A percentile compares a stretch with the other conserved stretches of the same genome.
These are phyloP conservation scores for Drosophila testacea DNA, from an alignment of 2,888 invertebrate species.

Conservation along the genomic window DNA sequence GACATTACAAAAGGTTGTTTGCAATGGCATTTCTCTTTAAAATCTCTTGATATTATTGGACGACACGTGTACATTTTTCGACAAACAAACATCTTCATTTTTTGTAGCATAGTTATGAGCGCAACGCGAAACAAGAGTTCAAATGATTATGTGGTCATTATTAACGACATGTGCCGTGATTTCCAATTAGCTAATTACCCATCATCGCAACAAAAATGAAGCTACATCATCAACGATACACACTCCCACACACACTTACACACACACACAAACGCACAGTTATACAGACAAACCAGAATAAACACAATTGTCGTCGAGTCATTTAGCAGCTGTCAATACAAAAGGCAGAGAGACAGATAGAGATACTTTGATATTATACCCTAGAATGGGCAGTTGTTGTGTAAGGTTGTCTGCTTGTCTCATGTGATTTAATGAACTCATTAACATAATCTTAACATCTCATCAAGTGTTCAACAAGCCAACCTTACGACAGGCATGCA, in stretches of 20 bases:
- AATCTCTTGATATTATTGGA: too few species aligned
- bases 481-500: constrained; percentile 20
- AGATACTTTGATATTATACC: constrained; percentile 2
- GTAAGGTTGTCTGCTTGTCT: constrained; percentile 39
- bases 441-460: constrained; percentile 78
- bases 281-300: constrained; percentile 11
- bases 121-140: not conserved
- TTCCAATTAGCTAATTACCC: constrained; percentile 42
- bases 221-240: not conserved
- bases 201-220: constrained; percentile 14
- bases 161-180: constrained; percentile 28
- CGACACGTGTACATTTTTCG: not conserved
- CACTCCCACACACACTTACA: not conserved
- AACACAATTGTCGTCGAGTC: constrained; percentile 33
- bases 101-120: constrained; percentile 19
- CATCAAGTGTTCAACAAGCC: constrained; percentile 63
- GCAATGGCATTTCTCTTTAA: too few species aligned
- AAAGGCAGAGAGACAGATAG: constrained; percentile 2
- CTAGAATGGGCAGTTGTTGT: constrained; percentile 6
- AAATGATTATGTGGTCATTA: constrained; percentile 16
- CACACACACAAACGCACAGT: constrained; percentile 2
- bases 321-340: constrained; percentile 42
- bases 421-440: constrained; percentile 77
- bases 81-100: not conserved
- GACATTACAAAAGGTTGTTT: too few species aligned